Percentiles rank a stretch among this genome's conserved stretches.
phyloP scores from a whole-genome alignment of 2,113 vertebrate genomes.

The Cottus gobio region DNA sequence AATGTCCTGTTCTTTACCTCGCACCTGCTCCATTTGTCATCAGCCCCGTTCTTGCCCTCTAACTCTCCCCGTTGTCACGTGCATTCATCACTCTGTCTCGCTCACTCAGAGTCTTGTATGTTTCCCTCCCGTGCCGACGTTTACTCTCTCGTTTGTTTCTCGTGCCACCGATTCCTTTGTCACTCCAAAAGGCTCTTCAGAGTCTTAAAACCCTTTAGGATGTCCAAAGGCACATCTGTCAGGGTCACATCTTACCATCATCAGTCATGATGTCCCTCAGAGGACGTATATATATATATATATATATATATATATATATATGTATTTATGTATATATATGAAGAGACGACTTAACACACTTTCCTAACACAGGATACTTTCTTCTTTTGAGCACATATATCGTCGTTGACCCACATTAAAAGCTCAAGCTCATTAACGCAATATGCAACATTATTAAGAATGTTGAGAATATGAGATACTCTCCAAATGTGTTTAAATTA shows the following conservation, averaged over 20 bases:
- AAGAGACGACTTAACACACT: not conserved
- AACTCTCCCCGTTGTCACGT: constrained; percentile 22
- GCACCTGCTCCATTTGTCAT: constrained; percentile 52
- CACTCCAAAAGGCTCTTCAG: not conserved
- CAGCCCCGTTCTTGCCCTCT: constrained; percentile 20
- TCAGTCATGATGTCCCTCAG: not conserved
- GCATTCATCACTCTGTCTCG: constrained; percentile 32
- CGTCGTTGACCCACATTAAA: not conserved
- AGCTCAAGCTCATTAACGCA: not conserved
- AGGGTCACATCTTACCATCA: not conserved
- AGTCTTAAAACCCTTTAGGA: not conserved
- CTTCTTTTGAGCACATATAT: not conserved
- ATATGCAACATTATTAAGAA: not conserved
- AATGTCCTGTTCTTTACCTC: constrained; percentile 30
- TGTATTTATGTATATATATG: too few species aligned
- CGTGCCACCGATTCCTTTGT: not conserved
- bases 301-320: too few species aligned
- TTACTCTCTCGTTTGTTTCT: not conserved
- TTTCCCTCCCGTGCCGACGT: not conserved
- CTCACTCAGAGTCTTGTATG: constrained; percentile 6
- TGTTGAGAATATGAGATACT: not conserved
- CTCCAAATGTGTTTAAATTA: not conserved
- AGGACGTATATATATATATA: not conserved
- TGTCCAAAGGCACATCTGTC: not conserved
- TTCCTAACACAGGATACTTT: not conserved